Conservation (phyloP, 2,888 invertebrate species). For the Caenorhabditis sinica region DNA sequence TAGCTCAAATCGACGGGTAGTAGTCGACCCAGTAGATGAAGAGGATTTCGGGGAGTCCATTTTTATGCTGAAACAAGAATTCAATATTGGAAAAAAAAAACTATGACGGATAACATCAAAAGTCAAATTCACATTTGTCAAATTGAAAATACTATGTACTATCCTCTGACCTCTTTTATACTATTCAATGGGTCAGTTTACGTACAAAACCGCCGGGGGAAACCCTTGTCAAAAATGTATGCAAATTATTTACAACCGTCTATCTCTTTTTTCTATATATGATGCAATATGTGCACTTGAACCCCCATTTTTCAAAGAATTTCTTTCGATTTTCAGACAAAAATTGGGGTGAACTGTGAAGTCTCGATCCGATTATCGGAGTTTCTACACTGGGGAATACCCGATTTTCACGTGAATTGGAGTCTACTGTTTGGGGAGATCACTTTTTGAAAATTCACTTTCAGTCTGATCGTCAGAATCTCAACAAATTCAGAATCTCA, state of each 20-base stretch:
- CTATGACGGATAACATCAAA: too few relatives aligned
- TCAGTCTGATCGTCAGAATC: too few relatives aligned
- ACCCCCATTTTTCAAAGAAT: slow-evolving; percentile 12
- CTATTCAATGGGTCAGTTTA: slow-evolving; percentile 18
- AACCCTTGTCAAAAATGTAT: slow-evolving; percentile 7
- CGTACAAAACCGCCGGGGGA: slow-evolving; percentile 12
- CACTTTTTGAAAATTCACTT: background rate
- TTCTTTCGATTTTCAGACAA: background rate
- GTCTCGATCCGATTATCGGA: slow-evolving; percentile 15
- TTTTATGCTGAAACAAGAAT: background rate
- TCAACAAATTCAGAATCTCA: too few relatives aligned
- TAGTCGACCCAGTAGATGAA: background rate
- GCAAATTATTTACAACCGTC: slow-evolving; percentile 14
- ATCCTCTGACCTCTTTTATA: slow-evolving; percentile 3
- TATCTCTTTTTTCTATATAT: background rate
- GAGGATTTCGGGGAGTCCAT: slow-evolving; percentile 27
- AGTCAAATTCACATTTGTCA: too few relatives aligned
- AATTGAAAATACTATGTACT: background rate
- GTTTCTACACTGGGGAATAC: slow-evolving; percentile 17
- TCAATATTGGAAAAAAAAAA: background rate
- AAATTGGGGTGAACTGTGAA: slow-evolving; percentile 22
- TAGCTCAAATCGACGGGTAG: slow-evolving; percentile 56
- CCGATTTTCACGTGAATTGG: slow-evolving; percentile 18
- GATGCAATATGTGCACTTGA: slow-evolving; percentile 39
- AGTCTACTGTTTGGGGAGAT: background rate